Evolutionary conservation across 2,888 invertebrate genomes (phyloP).

Genomic region (Malthinus flaveolus): DNA sequence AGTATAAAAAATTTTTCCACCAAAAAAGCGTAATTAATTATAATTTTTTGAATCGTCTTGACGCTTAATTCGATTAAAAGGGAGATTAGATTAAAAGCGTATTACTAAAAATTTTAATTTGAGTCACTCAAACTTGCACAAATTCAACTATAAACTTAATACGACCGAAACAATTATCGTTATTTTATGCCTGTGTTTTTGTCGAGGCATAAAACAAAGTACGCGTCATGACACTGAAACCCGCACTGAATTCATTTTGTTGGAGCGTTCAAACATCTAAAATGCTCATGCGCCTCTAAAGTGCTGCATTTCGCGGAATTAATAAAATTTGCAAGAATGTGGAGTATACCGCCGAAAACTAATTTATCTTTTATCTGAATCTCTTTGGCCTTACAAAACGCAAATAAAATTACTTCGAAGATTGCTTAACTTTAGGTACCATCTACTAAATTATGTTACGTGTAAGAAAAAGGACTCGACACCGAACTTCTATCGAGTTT

Average conservation of each 20-base stretch:
- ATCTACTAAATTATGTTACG: too few relatives aligned
- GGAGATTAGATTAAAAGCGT: too few relatives aligned
- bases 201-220: conserved; percentile 18
- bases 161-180: conserved; percentile 17
- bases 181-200: conserved; percentile 16
- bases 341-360: conserved; percentile 23
- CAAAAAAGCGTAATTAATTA: conserved; percentile 2
- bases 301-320: conserved; percentile 39
- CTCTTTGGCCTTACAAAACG: conserved; percentile 16
- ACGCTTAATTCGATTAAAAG: too few relatives aligned
- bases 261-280: conserved; percentile 28
- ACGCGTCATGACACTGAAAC: conserved; percentile 43
- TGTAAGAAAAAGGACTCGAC: too few relatives aligned
- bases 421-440: background rate
- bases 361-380: conserved; percentile 30
- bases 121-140: conserved; percentile 13
- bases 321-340: conserved; percentile 38
- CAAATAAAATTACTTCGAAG: conserved; percentile 1
- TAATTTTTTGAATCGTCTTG: background rate
- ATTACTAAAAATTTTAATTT: too few relatives aligned
- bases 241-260: conserved; percentile 46
- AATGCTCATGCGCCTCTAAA: conserved; percentile 36
- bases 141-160: conserved; percentile 19
- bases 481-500: too few relatives aligned
- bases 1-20: background rate